Evolutionary conservation across 1,140 invertebrate genomes (phyloP), one percentile per base, ranked within the genome.

Genomic region (Bombus pyrosoma): DNA sequence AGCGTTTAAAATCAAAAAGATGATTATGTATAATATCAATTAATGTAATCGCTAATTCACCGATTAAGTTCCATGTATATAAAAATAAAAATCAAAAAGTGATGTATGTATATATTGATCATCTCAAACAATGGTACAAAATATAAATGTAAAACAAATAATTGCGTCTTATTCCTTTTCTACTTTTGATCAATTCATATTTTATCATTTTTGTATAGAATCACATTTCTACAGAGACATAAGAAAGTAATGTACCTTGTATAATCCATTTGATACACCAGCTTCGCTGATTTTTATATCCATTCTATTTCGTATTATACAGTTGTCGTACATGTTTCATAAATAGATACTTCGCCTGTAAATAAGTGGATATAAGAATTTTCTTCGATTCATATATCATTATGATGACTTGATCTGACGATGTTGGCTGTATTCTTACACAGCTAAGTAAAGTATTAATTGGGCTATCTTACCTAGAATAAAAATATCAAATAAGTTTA

Each of bases 401-500:
- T 75, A 88, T 37, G 81, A 59, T 81, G 80, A 87, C 41, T 83
- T 75, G 87, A 86, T 91, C 91, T 90, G 91, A 91, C 92, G 91
- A 95, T 94, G 91, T 88, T 91, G 87, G 91, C 86, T 90, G 89
- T 87, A 93, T 77, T 90, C 90, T 93, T 93, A 94, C 83, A 91
- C 86, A 84, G 91, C 91, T 93, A 94, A 93, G 86, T 88, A 91
- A 93, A 92, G 84, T 92, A 93, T 94, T 93, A 91, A 93, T 95
- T 92, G 87, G 81, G 89, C 91, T 94, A 93, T 90, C 87, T 93
- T 93, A 93, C 85, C 92, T 94, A 94, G 86, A 94, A 91, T 93
- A 94, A 92, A 93, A 94, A 92, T 94, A 94, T 94, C 91, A 94
- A 94, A 94, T 94, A 93, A 93, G 87, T 92, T 93, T 91, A 91